Conservation (phyloP, 2,113 vertebrate genomes). For the Naja naja region DNA sequence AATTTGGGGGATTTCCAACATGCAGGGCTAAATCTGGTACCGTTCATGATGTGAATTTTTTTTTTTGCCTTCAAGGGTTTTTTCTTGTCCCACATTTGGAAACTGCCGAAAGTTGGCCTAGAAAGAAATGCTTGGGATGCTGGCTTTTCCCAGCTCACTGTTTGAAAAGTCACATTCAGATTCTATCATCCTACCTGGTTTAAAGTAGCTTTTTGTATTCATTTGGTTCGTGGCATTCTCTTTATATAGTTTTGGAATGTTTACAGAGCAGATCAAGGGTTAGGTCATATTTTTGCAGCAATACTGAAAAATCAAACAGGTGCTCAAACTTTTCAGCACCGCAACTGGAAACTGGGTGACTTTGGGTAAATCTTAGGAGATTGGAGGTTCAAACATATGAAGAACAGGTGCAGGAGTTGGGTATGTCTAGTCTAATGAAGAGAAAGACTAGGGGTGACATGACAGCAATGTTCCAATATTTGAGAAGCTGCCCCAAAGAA, state of each 20-base stretch:
- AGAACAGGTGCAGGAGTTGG: background rate
- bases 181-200: background rate
- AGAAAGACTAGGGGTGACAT: background rate
- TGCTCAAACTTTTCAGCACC: background rate
- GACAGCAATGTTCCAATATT: background rate
- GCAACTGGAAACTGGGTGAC: background rate
- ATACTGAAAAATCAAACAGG: background rate
- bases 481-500: background rate
- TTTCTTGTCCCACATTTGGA: background rate
- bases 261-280: background rate
- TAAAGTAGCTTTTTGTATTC: background rate
- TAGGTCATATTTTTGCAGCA: background rate
- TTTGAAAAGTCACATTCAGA: background rate
- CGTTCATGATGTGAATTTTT: background rate
- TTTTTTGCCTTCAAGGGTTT: background rate
- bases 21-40: conserved; percentile 11
- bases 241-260: background rate
- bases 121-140: background rate
- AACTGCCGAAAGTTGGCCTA: background rate
- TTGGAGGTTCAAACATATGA: background rate
- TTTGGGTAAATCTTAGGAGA: background rate
- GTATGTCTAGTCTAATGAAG: background rate
- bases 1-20: conserved; percentile 15
- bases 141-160: background rate
- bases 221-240: background rate